Conservation (phyloP, 2,888 invertebrate genomes). For the Lycaena phlaeas region DNA sequence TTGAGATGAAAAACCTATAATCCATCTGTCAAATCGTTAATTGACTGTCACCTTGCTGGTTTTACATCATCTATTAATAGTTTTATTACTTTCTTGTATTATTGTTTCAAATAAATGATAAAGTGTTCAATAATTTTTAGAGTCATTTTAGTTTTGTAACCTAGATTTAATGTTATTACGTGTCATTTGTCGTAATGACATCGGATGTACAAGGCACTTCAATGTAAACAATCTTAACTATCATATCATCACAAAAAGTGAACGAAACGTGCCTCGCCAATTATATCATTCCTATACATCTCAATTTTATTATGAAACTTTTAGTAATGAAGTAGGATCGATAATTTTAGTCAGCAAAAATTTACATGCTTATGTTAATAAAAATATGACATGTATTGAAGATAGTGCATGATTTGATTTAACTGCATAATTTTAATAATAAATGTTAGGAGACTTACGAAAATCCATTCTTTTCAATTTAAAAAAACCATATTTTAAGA, state of each 20-base stretch:
- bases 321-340: slow-evolving; percentile 1
- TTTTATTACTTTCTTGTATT: neutral
- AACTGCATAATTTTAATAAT: no score
- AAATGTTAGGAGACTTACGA: no score
- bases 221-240: slow-evolving; percentile 20
- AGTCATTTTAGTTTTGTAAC: neutral
- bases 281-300: slow-evolving; percentile 15
- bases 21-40: slow-evolving; percentile 15
- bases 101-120: neutral
- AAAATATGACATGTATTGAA: no score
- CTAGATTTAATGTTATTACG: slow-evolving; percentile 5
- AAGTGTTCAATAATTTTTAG: neutral
- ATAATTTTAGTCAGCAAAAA: no score
- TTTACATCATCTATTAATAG: neutral
- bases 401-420: no score
- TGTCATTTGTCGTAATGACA: slow-evolving; percentile 11
- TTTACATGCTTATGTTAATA: no score
- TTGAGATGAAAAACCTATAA: neutral
- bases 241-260: slow-evolving; percentile 13
- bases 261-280: slow-evolving; percentile 16
- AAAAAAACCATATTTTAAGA: no score
- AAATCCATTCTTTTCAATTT: no score
- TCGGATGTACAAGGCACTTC: no score
- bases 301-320: slow-evolving; percentile 10
- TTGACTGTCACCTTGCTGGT: neutral